phyloP scores from a whole-genome alignment of 2,113 vertebrate genomes.

The Cheirogaleus medius region DNA sequence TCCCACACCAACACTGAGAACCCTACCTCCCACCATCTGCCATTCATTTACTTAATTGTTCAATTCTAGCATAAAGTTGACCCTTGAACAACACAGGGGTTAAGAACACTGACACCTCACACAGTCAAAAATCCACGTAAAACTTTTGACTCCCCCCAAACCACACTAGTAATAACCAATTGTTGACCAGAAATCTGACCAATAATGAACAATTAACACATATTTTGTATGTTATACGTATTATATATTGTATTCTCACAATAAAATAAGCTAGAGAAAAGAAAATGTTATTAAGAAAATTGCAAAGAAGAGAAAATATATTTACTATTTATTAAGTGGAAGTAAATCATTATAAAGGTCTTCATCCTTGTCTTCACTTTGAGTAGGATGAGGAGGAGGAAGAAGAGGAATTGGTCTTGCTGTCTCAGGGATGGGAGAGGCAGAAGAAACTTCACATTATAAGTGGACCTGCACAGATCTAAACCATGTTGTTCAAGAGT shows the following conservation, averaged over 20 bases:
- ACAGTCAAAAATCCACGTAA: background rate
- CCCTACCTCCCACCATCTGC: background rate
- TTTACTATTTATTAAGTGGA: background rate
- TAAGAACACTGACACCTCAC: background rate
- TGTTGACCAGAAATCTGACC: background rate
- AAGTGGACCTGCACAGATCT: too few species aligned
- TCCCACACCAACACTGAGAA: background rate
- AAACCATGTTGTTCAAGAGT: background rate
- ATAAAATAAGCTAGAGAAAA: background rate
- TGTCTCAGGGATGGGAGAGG: background rate
- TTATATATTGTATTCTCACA: background rate
- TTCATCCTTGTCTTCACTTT: background rate
- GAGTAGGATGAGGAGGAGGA: background rate
- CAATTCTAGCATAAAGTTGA: background rate
- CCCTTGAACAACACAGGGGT: background rate
- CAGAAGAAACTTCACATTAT: background rate
- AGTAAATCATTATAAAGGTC: background rate
- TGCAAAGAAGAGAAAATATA: background rate
- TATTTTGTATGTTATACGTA: background rate
- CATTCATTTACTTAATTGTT: background rate
- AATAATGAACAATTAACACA: background rate
- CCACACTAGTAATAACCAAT: background rate
- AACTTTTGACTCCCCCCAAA: background rate
- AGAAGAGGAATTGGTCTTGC: background rate
- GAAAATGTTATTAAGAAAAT: background rate